Base-by-base conservation (phyloP, 2,113 vertebrate species). In the Dolichallabes microphthalmus region DNA sequence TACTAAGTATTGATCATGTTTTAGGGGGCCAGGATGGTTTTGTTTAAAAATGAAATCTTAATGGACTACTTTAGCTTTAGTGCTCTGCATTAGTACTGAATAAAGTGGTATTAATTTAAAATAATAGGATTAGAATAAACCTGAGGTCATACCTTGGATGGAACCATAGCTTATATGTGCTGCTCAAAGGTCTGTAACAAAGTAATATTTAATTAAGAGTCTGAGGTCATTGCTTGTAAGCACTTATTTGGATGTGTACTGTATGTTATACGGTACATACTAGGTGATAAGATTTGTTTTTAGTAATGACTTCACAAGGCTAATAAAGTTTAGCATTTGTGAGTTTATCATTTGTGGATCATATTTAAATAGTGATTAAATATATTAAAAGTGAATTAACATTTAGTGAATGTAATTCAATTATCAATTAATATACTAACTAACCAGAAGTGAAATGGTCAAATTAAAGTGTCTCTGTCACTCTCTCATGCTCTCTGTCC, bases 1-100 rank as follows among this genome's bases (percentile, higher is more conserved):
- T 45, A 32, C 35, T 83, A 52, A 69, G 73, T 83, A 79, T 83
- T 87, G 74, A 87, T 87, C 75, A 53, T 80, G 82, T 80, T 87
- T 83, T 78, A 57, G 52, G n/a, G 52, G 75, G 53, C n/a, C 53
- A 20, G 14, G 61, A n/a, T n/a, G 52, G 60, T 9, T 30, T 61
- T 66, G 22, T 84, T 75, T 84, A 84, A 76, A 84, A 77, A 76
- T 19, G 15, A 85, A 55, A 17, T 32, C 53, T 17, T 80, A 80
- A 80, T 85, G 76, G 84, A 85, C n/a, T 25, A 77, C 61, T 85
- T 69, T 79, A 80, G 73, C 73, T 84, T 66, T 80, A 57, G 57
- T 35, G 32, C 27, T 45, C 10, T 71, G 64, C 76, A 71, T 69
- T 69, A 71, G 55, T 80, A 39, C 14, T 27, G 25, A 85, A 68